phyloP scores from a whole-genome alignment of 2,888 invertebrate genomes.

The Trichopoda pennipes region DNA sequence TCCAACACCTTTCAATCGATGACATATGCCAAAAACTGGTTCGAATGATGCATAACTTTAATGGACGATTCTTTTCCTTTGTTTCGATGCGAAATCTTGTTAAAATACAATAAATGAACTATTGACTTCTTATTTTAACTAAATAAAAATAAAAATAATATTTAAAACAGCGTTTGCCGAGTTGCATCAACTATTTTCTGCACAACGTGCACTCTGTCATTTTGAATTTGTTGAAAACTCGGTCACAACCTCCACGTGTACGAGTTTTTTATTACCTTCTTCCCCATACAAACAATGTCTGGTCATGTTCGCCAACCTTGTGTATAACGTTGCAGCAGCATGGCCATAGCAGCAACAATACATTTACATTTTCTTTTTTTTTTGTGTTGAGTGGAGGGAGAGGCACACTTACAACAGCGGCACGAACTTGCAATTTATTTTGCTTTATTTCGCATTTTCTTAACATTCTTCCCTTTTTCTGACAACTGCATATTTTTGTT shows the following conservation, averaged over 20 bases:
- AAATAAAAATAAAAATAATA: too few relatives aligned
- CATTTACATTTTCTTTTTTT: neutral
- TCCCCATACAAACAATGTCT: slow-evolving; percentile 45
- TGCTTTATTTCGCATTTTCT: slow-evolving; percentile 30
- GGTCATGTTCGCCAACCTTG: slow-evolving; percentile 43
- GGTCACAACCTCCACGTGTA: slow-evolving; percentile 77
- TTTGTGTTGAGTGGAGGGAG: slow-evolving; percentile 15
- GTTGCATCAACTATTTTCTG: slow-evolving; percentile 7
- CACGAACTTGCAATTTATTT: slow-evolving; percentile 43
- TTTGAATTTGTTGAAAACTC: slow-evolving; percentile 73
- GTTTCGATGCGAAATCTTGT: too few relatives aligned
- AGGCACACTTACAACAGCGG: slow-evolving; percentile 23
- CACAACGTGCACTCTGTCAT: slow-evolving; percentile 23
- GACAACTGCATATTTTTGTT: neutral
- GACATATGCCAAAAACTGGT: too few relatives aligned
- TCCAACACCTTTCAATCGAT: too few relatives aligned
- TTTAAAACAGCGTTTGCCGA: neutral
- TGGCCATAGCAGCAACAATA: slow-evolving; percentile 34
- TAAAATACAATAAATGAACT: too few relatives aligned
- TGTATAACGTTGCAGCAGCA: slow-evolving; percentile 36
- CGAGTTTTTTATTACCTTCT: slow-evolving; percentile 49
- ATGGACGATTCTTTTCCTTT: too few relatives aligned
- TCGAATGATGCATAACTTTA: too few relatives aligned
- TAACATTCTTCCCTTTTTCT: slow-evolving; percentile 29
- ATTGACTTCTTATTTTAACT: too few relatives aligned